Evolutionary conservation across 2,797 vertebrate species (phyloP).

Genomic region (Cephalopachus bancanus): DNA sequence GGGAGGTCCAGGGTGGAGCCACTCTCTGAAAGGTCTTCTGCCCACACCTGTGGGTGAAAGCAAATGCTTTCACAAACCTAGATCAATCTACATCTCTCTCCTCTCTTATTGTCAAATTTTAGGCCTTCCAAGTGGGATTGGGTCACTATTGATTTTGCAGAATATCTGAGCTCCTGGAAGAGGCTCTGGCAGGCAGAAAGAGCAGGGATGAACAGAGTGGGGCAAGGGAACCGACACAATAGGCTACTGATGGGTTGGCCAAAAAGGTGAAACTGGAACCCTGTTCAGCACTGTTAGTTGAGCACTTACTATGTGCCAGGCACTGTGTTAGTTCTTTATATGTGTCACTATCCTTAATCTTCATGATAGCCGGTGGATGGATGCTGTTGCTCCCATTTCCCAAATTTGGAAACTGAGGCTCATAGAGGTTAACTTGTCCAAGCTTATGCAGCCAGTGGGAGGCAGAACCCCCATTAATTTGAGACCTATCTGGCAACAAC

Average conservation of each 20-base stretch:
- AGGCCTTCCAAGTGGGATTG: not conserved
- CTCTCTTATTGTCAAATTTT: slow-evolving; percentile 7
- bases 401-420: not conserved
- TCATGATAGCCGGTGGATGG: not conserved
- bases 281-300: not conserved
- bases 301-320: not conserved
- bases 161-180: not conserved
- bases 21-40: not conserved
- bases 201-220: not conserved
- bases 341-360: not conserved
- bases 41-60: not conserved
- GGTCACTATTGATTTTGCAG: not conserved
- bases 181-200: not conserved
- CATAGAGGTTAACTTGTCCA: not conserved
- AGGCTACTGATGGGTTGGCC: not conserved
- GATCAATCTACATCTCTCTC: not conserved
- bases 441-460: not conserved
- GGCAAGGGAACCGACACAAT: not conserved
- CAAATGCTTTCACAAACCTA: not conserved
- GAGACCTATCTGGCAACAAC: not conserved
- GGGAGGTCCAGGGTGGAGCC: not conserved
- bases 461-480: not conserved
- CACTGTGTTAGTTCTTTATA: not conserved
- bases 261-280: not conserved
- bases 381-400: not conserved